Base-by-base conservation (phyloP, 1,140 invertebrate genomes). In the Oscheius sp. region DNA sequence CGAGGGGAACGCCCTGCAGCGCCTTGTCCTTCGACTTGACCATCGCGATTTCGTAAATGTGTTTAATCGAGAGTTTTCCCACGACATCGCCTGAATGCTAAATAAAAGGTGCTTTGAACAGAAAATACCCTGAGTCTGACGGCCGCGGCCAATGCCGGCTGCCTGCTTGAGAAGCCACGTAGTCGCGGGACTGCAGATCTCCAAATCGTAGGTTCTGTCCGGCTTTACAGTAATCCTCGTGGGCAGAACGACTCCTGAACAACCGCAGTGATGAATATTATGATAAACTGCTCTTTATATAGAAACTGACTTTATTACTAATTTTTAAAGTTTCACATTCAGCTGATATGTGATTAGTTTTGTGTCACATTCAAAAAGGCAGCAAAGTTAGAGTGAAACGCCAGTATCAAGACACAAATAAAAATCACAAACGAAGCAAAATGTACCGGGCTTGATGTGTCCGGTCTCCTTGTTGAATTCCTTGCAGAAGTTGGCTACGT, bases 21-120 rank as follows among this genome's bases (percentile, higher is more conserved):
- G 89, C 85, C 29, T 91, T 91, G 87, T 99, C 96, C 85, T 91
- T 84, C 18, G 89, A 87, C 87, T 99, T 99, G 2, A 99, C 92
- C 86, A 90, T 89, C 0, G 96, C 95, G 82, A 99, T 99, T 90
- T 99, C 96, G 87, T 98, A 99, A 34, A 99, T 85, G 87, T 99
- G 96, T 85, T 97, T 98, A 0, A 95, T 81, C 1, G 94, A 94
- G 61, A 99, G 89, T 88, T 91, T 95, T 0, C 96, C 96, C 80
- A 90, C 88, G 20, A 91, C 86, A 87, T 97, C 93, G 77, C 87
- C 87, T 68, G 68, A n/a, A 65, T 45, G 20, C 29, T n/a, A 55
- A 23, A 55, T 55, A 13, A 15, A 46, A 52, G 10, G 18, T 35
- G 31, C 58, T 38, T 55, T 10, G 46, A 4, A 23, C 10, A 15